A percentile compares a stretch with the other conserved stretches of the same genome.
These are phyloP conservation scores for Philaethria dido DNA, from an alignment of 2,888 invertebrate genomes.

Conservation along the genomic window DNA sequence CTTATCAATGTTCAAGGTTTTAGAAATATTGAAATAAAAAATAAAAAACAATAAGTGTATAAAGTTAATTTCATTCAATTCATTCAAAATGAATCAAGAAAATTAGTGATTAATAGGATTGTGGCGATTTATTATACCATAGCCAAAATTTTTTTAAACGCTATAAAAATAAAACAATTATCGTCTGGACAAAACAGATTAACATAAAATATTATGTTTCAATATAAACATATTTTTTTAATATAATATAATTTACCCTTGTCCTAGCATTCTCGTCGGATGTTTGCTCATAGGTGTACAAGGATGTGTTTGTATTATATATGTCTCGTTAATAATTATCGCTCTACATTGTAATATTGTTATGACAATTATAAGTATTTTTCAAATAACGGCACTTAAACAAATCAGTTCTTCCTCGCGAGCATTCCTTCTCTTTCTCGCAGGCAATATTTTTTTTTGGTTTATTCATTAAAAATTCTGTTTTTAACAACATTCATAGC, in stretches of 20 bases:
- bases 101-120: conserved; percentile 9
- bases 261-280: conserved; percentile 14
- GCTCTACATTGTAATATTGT: conserved; percentile 12
- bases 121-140: neutral
- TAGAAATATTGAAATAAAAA: neutral
- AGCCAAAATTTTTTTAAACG: neutral
- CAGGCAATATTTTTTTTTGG: conserved; percentile 47
- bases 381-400: conserved; percentile 35
- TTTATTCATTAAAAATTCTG: conserved; percentile 44
- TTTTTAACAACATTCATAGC: conserved; percentile 54
- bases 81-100: no score
- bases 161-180: no score
- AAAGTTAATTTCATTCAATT: neutral
- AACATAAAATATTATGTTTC: no score
- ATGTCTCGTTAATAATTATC: conserved; percentile 24
- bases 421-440: conserved; percentile 19
- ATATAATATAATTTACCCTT: conserved; percentile 18
- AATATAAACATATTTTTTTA: no score
- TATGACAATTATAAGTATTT: conserved; percentile 33
- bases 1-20: no score
- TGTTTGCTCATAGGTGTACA: conserved; percentile 7
- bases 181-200: no score
- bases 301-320: conserved; percentile 1
- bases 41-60: neutral
- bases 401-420: conserved; percentile 38